Evolutionary conservation across 2,888 invertebrate genomes (phyloP).

Genomic region (Heliconius charithonia): DNA sequence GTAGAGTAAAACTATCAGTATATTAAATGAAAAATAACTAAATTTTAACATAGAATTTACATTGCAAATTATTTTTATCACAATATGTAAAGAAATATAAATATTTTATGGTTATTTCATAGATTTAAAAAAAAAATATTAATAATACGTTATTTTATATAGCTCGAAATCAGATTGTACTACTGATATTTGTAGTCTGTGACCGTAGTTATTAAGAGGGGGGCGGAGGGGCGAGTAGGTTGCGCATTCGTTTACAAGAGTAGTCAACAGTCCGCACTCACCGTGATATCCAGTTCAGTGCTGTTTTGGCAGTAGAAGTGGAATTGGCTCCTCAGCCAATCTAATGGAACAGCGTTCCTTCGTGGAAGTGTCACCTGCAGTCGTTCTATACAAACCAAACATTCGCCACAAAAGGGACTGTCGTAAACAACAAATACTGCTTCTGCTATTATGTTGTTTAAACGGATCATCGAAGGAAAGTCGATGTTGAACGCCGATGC

Average conservation of each 20-base stretch:
- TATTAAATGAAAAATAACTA: neutral
- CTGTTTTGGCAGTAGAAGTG: constrained; percentile 72
- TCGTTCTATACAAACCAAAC: constrained; percentile 73
- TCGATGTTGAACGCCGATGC: constrained; percentile 78
- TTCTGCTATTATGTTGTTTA: constrained; percentile 82
- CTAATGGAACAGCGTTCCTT: constrained; percentile 82
- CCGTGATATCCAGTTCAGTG: constrained; percentile 57
- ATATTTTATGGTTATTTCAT: neutral
- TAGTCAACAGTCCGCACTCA: constrained; percentile 43
- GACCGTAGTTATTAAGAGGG: constrained; percentile 55
- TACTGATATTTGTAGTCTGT: constrained; percentile 58
- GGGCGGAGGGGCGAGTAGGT: constrained; percentile 49
- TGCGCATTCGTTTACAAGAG: constrained; percentile 58
- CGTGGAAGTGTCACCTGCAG: constrained; percentile 68
- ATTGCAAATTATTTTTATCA: neutral
- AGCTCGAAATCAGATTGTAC: neutral
- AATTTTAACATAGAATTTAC: neutral
- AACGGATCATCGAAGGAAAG: constrained; percentile 84
- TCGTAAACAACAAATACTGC: constrained; percentile 78
- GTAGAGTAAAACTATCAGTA: constrained; percentile 58
- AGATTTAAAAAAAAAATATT: no score
- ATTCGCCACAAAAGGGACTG: constrained; percentile 78
- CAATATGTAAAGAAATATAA: neutral
- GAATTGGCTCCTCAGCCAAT: constrained; percentile 76
- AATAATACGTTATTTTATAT: neutral